Percentiles rank a stretch among this genome's conserved stretches.
These are phyloP conservation scores for Odontocerum albicorne DNA, from an alignment of 2,888 invertebrate species.

Conservation along the genomic window DNA sequence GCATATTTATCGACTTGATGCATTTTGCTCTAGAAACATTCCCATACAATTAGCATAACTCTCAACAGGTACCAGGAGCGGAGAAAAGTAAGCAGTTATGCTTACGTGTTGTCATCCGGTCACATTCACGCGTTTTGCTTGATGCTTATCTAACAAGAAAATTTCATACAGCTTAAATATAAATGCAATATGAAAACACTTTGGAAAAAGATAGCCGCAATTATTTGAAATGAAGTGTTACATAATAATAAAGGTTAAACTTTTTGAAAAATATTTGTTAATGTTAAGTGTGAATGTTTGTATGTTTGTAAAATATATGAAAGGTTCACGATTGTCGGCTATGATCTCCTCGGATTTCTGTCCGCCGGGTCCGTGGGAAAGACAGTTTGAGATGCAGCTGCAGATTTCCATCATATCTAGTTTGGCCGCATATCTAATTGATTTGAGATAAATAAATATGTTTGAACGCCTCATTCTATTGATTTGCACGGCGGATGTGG, in stretches of 20 bases:
- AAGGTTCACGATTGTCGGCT: too few relatives aligned
- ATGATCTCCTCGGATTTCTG: too few relatives aligned
- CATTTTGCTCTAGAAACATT: conserved; percentile 9
- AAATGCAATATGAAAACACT: too few relatives aligned
- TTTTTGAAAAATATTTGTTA: too few relatives aligned
- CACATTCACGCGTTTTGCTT: conserved; percentile 3
- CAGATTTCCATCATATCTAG: conserved; percentile 19
- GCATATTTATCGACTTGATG: neutral
- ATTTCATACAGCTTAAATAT: too few relatives aligned
- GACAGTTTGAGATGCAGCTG: conserved; percentile 17
- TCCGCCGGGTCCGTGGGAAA: too few relatives aligned
- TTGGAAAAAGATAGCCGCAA: too few relatives aligned
- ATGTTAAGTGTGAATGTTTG: too few relatives aligned
- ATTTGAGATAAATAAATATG: conserved; percentile 5
- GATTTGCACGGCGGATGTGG: conserved; percentile 10
- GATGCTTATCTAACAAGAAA: too few relatives aligned
- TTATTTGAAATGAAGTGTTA: too few relatives aligned
- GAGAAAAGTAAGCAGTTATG: conserved; percentile 22
- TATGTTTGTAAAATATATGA: too few relatives aligned
- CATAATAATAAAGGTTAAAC: too few relatives aligned
- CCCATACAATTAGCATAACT: conserved; percentile 21
- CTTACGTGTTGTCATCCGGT: conserved; percentile 28
- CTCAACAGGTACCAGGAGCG: conserved; percentile 4
- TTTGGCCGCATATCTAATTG: conserved; percentile 18
- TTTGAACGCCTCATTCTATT: conserved; percentile 10